A percentile compares a stretch with the other conserved stretches of the same genome.
These are phyloP conservation scores for Zeus faber DNA, from an alignment of 2,113 vertebrate species.

Conservation along the genomic window DNA sequence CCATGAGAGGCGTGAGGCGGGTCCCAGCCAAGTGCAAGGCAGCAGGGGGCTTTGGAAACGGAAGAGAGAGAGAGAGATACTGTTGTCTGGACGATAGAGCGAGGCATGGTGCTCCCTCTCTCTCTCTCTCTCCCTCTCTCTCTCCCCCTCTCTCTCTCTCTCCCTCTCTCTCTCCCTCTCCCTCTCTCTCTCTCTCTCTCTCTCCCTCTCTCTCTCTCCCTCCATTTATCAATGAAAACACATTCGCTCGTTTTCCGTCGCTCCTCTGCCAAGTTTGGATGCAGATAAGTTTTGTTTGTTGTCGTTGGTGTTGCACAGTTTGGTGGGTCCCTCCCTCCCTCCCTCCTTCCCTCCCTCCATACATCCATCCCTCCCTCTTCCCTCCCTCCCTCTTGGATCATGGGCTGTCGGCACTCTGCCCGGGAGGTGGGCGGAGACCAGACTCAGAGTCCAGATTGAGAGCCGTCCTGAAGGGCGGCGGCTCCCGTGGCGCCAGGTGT, in stretches of 20 bases:
- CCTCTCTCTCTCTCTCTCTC: background rate
- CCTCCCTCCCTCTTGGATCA: slow-evolving; percentile 11
- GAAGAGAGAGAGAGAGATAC: slow-evolving; percentile 66
- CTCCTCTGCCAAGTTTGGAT: slow-evolving; percentile 37
- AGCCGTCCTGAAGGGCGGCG: too few relatives aligned
- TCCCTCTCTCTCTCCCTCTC: background rate
- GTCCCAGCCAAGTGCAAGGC: slow-evolving; percentile 39
- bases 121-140: slow-evolving; percentile 3
- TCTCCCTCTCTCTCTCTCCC: slow-evolving; percentile 21
- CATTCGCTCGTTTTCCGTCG: slow-evolving; percentile 30
- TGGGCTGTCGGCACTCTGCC: slow-evolving; percentile 34
- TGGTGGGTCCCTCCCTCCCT: background rate
- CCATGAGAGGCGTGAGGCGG: slow-evolving; percentile 34
- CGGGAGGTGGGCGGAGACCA: slow-evolving; percentile 51
- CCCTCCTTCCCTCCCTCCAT: slow-evolving; percentile 33
- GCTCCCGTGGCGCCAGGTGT: too few relatives aligned
- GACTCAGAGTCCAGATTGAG: too few relatives aligned
- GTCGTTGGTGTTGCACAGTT: background rate
- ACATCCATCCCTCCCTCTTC: slow-evolving; percentile 11
- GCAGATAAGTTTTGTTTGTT: slow-evolving; percentile 13
- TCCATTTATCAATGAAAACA: slow-evolving; percentile 64
- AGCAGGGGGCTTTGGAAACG: slow-evolving; percentile 55
- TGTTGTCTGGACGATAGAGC: slow-evolving; percentile 61
- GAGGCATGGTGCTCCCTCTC: slow-evolving; percentile 35
- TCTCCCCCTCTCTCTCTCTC: background rate